Evolutionary conservation across 2,113 vertebrate species (phyloP).

Genomic region (Pelecanus crispus): DNA sequence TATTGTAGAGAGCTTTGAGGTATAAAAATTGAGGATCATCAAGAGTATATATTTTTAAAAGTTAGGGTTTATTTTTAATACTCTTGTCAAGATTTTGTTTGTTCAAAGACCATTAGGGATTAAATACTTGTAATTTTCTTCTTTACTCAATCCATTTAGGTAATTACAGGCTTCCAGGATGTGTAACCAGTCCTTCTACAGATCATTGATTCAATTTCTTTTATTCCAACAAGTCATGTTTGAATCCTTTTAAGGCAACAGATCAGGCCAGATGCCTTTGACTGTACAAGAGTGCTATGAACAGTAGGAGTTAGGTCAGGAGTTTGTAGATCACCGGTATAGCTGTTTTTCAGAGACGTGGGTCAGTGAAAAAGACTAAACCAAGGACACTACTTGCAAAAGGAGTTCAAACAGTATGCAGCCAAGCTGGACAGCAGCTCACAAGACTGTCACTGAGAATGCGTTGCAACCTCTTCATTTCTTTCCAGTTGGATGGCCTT

Average conservation of each 20-base stretch:
- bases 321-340: background rate
- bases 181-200: background rate
- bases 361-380: background rate
- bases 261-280: background rate
- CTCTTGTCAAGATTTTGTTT: background rate
- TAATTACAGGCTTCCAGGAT: background rate
- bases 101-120: background rate
- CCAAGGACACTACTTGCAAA: background rate
- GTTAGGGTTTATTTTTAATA: background rate
- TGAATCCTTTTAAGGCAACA: background rate
- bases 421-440: background rate
- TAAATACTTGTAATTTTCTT: background rate
- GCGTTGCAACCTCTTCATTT: background rate
- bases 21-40: background rate
- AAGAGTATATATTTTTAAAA: background rate
- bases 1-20: background rate
- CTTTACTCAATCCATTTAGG: background rate
- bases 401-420: background rate
- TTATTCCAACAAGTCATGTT: background rate
- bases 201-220: background rate
- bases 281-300: background rate
- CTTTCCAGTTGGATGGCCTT: accelerated
- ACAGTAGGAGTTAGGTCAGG: background rate
- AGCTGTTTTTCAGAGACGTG: background rate
- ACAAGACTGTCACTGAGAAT: background rate